Conservation (phyloP, 2,113 vertebrate species). For the Cichladusa arquata region DNA sequence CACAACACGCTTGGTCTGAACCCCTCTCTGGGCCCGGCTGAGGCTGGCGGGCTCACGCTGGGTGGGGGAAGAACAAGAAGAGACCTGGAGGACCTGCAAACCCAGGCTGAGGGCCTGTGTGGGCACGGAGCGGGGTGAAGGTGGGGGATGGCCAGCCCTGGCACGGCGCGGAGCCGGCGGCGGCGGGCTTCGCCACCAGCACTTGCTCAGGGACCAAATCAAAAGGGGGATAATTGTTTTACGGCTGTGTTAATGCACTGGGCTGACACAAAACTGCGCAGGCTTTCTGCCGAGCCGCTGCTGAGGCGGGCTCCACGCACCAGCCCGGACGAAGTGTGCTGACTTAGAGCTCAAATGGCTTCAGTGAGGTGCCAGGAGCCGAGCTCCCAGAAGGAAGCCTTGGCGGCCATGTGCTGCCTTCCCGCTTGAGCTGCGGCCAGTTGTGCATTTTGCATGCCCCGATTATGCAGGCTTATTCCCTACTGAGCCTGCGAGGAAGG, state of each 20-base stretch:
- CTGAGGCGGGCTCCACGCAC: not conserved
- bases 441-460: slow-evolving; percentile 24
- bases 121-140: not conserved
- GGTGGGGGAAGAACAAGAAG: not conserved
- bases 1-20: not conserved
- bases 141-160: not conserved
- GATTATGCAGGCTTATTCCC: slow-evolving; percentile 1
- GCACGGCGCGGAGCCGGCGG: not conserved
- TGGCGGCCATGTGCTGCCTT: not conserved
- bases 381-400: slow-evolving; percentile 53
- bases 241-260: slow-evolving; percentile 43
- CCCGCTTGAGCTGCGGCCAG: slow-evolving; percentile 44
- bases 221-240: slow-evolving; percentile 61
- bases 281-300: not conserved
- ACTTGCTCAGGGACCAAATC: slow-evolving; percentile 18
- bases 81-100: not conserved
- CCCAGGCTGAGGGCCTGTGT: not conserved
- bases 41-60: not conserved
- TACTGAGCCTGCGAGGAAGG: not conserved
- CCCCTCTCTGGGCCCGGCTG: not conserved
- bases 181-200: not conserved
- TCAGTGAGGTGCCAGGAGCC: slow-evolving; percentile 36
- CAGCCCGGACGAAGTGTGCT: not conserved
- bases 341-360: slow-evolving; percentile 55
- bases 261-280: slow-evolving; percentile 34